Evolutionary conservation across 2,888 invertebrate species (phyloP).

Genomic region (Andrena trimmerana): DNA sequence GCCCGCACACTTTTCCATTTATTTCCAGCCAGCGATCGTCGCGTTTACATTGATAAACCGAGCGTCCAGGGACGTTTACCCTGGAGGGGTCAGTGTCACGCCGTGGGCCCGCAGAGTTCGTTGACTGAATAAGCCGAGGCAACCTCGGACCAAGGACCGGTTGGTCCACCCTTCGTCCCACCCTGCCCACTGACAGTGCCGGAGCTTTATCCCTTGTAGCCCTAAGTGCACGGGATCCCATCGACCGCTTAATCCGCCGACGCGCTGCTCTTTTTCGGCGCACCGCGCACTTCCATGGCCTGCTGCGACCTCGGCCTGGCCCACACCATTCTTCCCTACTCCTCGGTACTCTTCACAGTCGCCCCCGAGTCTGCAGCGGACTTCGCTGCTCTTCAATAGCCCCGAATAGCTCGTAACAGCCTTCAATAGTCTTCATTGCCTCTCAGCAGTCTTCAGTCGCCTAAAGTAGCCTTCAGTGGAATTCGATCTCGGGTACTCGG

Average conservation of each 20-base stretch:
- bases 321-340: neutral
- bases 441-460: too few species aligned
- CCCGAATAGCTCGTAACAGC: too few species aligned
- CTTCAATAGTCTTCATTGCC: too few species aligned
- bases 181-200: slow-evolving; percentile 68
- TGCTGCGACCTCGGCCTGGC: neutral
- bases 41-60: slow-evolving; percentile 66
- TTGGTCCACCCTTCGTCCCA: slow-evolving; percentile 79
- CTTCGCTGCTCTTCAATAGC: too few species aligned
- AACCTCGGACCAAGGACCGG: slow-evolving; percentile 78
- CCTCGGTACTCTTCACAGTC: too few species aligned
- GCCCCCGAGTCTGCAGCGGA: too few species aligned
- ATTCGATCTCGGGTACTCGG: slow-evolving; percentile 4
- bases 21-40: slow-evolving; percentile 31
- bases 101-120: slow-evolving; percentile 77
- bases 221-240: slow-evolving; percentile 54
- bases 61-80: slow-evolving; percentile 77
- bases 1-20: neutral
- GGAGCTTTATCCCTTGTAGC: slow-evolving; percentile 63
- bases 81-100: slow-evolving; percentile 81
- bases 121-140: slow-evolving; percentile 78
- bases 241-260: slow-evolving; percentile 50
- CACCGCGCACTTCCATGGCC: neutral
- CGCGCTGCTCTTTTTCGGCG: slow-evolving; percentile 30
- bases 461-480: neutral